These are phyloP conservation scores for Andrena chrysosceles DNA, from an alignment of 2,888 invertebrate genomes.

Conservation along the genomic window DNA sequence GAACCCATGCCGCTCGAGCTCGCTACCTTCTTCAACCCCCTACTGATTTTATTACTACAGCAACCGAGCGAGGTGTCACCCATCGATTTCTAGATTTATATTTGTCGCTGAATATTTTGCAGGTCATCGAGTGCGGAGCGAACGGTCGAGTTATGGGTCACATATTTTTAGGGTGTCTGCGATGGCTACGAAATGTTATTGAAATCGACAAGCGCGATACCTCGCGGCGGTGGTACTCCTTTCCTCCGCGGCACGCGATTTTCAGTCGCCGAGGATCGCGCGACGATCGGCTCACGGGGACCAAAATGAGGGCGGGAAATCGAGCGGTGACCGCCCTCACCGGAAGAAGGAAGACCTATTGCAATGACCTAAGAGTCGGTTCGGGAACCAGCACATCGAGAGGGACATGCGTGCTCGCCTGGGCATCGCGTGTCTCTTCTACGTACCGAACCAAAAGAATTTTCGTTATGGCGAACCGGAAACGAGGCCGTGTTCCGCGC, in stretches of 20 bases:
- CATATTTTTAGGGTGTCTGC: too few relatives aligned
- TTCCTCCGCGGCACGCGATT: neutral
- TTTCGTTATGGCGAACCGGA: conserved; percentile 42
- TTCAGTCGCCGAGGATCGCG: conserved; percentile 16
- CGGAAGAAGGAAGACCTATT: conserved; percentile 71
- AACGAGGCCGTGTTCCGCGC: conserved; percentile 50
- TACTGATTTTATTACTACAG: neutral
- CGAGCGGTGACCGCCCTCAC: conserved; percentile 23
- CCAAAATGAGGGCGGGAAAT: conserved; percentile 35
- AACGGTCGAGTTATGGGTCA: neutral
- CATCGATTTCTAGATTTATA: neutral
- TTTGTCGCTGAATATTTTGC: neutral
- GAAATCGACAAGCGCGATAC: too few relatives aligned
- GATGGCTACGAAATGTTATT: too few relatives aligned
- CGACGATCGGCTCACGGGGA: neutral
- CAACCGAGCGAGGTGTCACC: neutral
- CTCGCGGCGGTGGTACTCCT: neutral
- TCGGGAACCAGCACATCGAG: conserved; percentile 56
- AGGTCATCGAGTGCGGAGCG: neutral
- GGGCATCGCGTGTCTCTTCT: conserved; percentile 36
- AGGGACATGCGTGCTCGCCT: conserved; percentile 40
- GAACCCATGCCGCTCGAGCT: too few relatives aligned
- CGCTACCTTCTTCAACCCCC: too few relatives aligned
- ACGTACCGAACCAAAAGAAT: conserved; percentile 56
- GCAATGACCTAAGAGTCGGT: conserved; percentile 71